A percentile compares a stretch with the other conserved stretches of the same genome.
These are phyloP conservation scores for Zosterops borbonicus DNA, from an alignment of 2,113 vertebrate genomes.

Conservation along the genomic window DNA sequence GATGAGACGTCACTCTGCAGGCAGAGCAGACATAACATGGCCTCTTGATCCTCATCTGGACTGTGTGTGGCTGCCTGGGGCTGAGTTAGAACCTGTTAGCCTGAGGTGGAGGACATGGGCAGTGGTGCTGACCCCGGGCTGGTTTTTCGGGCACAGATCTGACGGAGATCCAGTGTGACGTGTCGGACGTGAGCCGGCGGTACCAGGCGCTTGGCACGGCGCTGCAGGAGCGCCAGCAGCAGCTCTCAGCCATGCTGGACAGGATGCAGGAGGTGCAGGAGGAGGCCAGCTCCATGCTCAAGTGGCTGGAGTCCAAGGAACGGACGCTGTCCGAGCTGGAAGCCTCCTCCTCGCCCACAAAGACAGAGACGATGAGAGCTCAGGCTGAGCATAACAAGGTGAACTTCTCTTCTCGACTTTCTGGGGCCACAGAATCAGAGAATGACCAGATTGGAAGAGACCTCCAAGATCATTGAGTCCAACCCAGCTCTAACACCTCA, in stretches of 20 bases:
- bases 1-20: accelerated
- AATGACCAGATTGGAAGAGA: too few relatives aligned
- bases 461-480: too few relatives aligned
- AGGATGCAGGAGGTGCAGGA: conserved; percentile 79
- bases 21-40: accelerated
- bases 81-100: accelerated
- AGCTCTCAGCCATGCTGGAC: conserved; percentile 78
- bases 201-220: conserved; percentile 82
- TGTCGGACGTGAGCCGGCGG: conserved; percentile 84
- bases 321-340: conserved; percentile 75
- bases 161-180: conserved; percentile 91
- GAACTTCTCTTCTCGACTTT: background rate
- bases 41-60: background rate
- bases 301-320: conserved; percentile 88
- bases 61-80: background rate
- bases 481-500: too few relatives aligned
- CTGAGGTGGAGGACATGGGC: accelerated
- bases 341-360: conserved; percentile 82
- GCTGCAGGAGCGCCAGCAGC: conserved; percentile 77
- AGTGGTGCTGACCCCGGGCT: accelerated
- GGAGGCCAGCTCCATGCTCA: conserved; percentile 76
- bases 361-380: conserved; percentile 83
- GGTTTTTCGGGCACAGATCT: conserved; percentile 78
- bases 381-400: conserved; percentile 97
- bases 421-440: background rate